Evolutionary conservation across 2,113 vertebrate genomes (phyloP), one percentile per base, ranked within the genome.

Genomic region (Toxotes chatareus): DNA sequence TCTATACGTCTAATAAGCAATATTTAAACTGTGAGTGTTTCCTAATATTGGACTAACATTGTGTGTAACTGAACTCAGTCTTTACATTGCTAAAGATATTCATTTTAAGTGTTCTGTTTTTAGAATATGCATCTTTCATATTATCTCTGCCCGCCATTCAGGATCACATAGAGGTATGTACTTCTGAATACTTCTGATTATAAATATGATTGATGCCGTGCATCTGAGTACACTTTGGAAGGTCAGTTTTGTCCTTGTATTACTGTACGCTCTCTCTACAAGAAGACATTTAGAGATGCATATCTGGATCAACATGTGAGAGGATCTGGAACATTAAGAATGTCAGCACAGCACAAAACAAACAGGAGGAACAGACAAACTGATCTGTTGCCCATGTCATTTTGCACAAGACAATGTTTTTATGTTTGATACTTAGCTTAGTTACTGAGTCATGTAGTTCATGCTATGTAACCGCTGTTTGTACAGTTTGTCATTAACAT

Each of bases 371-470:
- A 5, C 47, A 38, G 56, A 36, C 55, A 64, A 79, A 67, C 65
- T 0, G 8, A 56, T 66, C 44, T 31, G 11, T 46, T 78, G 47
- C 40, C 36, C 53, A 46, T 36, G 9, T 63, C 46, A 69, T 78
- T 92, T 87, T 89, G 76, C 78, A 87, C 86, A 80, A 63, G 21
- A 49, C 19, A 72, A 34, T 69, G 14, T 83, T 60, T 80, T 81
- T 51, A 72, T 80, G 46, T 76, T 47, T 40, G 34, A 76, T 53
- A 47, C 14, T 86, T 63, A 42, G 27, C 17, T 47, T 73, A 74
- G 83, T 86, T 80, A 76, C n/a, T 76, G 64, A 87, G 36, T 80
- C 69, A 85, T 71, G 67, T 77, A 63, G 38, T 79, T 71, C 38
- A 32, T 73, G 21, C 51, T 40, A 6, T 66, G 49, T 73, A 70